Percentiles rank a stretch among this genome's conserved stretches.
Conservation (phyloP, 1,140 invertebrate species). For the Cepaea nemoralis region DNA sequence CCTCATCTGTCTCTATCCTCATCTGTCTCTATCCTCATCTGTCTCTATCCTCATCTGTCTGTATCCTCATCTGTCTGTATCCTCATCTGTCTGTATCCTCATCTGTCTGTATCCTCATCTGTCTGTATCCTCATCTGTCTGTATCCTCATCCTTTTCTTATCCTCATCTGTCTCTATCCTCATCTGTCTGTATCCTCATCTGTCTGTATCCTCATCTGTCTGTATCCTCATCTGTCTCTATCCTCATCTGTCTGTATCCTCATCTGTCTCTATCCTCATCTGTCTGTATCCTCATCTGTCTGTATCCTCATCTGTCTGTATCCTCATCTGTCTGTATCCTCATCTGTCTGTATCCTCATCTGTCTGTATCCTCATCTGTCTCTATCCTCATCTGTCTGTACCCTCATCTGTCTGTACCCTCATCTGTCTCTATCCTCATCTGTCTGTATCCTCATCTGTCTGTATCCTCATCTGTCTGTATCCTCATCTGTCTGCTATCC, state of each 20-base stretch:
- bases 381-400: too few relatives aligned
- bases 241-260: conserved; percentile 3
- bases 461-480: too few relatives aligned
- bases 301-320: not conserved
- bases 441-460: too few relatives aligned
- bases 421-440: too few relatives aligned
- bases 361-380: too few relatives aligned
- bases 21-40: not conserved
- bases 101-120: not conserved
- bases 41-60: not conserved
- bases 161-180: not conserved
- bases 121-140: not conserved
- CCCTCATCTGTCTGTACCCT: too few relatives aligned
- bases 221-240: not conserved
- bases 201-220: not conserved
- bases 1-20: not conserved
- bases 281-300: not conserved
- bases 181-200: not conserved
- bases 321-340: too few relatives aligned
- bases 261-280: not conserved
- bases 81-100: too few relatives aligned
- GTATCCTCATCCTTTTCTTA: too few relatives aligned
- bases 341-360: too few relatives aligned
- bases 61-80: too few relatives aligned
- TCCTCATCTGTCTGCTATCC: too few relatives aligned